Evolutionary conservation across 2,888 invertebrate species (phyloP), one percentile per base, ranked within the genome.

Genomic region (Chaitophorus viminalis): DNA sequence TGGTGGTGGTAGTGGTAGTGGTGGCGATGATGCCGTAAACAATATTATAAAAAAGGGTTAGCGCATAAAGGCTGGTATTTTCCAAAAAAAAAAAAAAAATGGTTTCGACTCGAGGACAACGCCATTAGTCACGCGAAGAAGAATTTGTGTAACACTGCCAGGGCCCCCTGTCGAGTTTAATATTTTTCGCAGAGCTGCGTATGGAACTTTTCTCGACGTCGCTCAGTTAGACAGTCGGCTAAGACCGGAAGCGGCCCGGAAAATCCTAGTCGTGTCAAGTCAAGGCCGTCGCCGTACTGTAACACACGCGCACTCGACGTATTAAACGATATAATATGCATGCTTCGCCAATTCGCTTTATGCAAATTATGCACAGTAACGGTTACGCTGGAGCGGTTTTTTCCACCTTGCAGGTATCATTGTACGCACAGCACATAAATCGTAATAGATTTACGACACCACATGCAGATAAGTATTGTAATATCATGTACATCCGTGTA

Each of bases 241-340:
- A 82, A 74, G 74, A 82, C 74, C 82, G 82, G 82, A 74, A 82
- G 54, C 54, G 25, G 33, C n/a, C 82, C 54, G 36, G 82, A 82
- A 82, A 82, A 82, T 74, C 74, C 54, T 54, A 29, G 72, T 18
- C 33, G 54, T 74, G 54, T 54, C 74, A 36, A 74, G 21, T 36
- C 82, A n/a, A 82, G 74, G 74, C 54, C 82, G 31, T 72, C 82
- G 17, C n/a, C n/a, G n/a, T n/a, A n/a, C n/a, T n/a, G n/a, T n/a
- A n/a, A n/a, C 52, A 18, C 14, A 31, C 46, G 31, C 39, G 68
- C 39, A 31, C 21, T 36, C 36, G 36, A n/a, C 74, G 82, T 72
- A 54, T 54, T 82, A n/a, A n/a, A n/a, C n/a, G n/a, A n/a, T n/a
- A n/a, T n/a, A n/a, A n/a, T n/a, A 54, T 25, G n/a, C 9, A 82